phyloP scores from a whole-genome alignment of 2,888 invertebrate genomes.

The Orchesella flavescens region DNA sequence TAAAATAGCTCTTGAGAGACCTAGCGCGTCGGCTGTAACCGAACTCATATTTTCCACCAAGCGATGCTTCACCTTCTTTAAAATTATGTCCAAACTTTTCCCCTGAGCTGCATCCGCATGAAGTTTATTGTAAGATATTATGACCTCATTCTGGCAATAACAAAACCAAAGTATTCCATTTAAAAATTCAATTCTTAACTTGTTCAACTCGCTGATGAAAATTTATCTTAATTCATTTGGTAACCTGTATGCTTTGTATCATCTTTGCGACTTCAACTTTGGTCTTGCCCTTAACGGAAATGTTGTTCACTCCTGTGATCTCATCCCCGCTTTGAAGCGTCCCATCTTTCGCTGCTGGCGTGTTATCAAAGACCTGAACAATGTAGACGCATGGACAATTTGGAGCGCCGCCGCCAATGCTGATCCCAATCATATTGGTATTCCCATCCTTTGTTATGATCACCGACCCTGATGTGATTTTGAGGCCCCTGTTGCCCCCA shows the following conservation, averaged over 20 bases:
- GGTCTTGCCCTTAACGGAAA: conserved; percentile 94
- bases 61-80: conserved; percentile 97
- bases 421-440: conserved; percentile 94
- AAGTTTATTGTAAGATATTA: conserved; percentile 96
- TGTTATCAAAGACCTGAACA: conserved; percentile 98
- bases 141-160: conserved; percentile 84
- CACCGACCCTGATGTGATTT: conserved; percentile 94
- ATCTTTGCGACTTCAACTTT: conserved; percentile 99
- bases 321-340: conserved; percentile 98
- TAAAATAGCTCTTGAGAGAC: conserved; percentile 94
- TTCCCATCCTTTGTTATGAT: conserved; percentile 89
- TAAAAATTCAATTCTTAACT: too few species aligned
- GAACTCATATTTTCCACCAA: conserved; percentile 97
- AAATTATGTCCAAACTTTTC: conserved; percentile 93
- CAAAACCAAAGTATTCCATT: too few species aligned
- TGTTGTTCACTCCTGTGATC: conserved; percentile 92
- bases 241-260: conserved; percentile 92
- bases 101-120: conserved; percentile 98
- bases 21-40: conserved; percentile 83
- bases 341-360: conserved; percentile 94
- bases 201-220: too few species aligned
- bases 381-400: conserved; percentile 97
- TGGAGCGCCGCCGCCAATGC: conserved; percentile 97
- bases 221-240: conserved; percentile 1
- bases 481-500: conserved; percentile 89